Percentiles rank a stretch among this genome's conserved stretches.
These are phyloP conservation scores for Reticulitermes lucifugus DNA, from an alignment of 2,888 invertebrate species.

Conservation along the genomic window DNA sequence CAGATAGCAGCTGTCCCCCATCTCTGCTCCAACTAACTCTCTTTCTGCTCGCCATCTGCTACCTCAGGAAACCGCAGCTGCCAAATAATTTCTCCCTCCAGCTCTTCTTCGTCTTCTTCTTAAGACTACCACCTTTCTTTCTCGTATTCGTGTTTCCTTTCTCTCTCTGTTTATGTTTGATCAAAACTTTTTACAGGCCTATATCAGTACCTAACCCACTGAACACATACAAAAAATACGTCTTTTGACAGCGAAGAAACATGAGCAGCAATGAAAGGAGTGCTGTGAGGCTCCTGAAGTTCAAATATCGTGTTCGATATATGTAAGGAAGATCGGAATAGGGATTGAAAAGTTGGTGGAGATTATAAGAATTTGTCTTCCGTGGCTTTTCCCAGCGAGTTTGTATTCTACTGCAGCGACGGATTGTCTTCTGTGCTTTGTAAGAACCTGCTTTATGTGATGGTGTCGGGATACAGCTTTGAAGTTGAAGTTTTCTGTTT, in stretches of 20 bases:
- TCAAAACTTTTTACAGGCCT: neutral
- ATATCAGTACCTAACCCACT: neutral
- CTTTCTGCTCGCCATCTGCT: slow-evolving; percentile 26
- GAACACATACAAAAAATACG: neutral
- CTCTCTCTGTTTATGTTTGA: neutral
- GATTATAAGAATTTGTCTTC: neutral
- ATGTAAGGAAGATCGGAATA: neutral
- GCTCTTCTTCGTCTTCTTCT: slow-evolving; percentile 7
- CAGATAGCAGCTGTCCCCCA: neutral
- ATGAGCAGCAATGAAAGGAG: neutral
- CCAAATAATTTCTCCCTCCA: slow-evolving; percentile 35
- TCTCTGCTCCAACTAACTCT: neutral
- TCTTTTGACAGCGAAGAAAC: slow-evolving; percentile 15
- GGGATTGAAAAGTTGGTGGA: slow-evolving; percentile 10
- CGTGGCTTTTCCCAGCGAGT: neutral
- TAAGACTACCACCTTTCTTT: neutral
- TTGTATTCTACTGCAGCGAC: neutral
- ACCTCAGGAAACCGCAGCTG: slow-evolving; percentile 36
- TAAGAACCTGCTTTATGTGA: no score
- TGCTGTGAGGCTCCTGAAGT: neutral
- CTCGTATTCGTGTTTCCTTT: neutral
- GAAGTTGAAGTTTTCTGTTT: no score
- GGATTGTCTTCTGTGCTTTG: neutral
- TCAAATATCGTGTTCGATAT: neutral
- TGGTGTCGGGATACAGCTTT: no score